These are phyloP conservation scores for Onychostoma macrolepis DNA, from an alignment of 2,113 vertebrate genomes.

Conservation along the genomic window DNA sequence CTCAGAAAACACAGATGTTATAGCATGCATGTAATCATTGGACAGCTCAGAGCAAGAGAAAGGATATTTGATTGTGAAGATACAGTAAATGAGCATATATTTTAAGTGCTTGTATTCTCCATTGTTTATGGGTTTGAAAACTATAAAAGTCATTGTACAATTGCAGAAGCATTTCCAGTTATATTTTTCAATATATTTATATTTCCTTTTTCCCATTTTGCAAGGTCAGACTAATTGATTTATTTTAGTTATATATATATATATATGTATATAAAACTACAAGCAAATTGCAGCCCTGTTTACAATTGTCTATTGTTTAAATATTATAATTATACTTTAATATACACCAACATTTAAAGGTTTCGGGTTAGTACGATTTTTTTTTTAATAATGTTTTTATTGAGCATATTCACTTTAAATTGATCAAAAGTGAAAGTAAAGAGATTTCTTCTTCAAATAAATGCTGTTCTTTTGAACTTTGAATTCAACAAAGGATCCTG, in stretches of 20 bases:
- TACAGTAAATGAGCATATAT: neutral
- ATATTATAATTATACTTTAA: neutral
- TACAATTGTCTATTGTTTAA: neutral
- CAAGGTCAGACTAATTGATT: neutral
- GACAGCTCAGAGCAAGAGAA: neutral
- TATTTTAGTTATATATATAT: neutral
- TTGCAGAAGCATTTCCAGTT: neutral
- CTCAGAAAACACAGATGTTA: neutral
- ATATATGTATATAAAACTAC: neutral
- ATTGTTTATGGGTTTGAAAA: neutral
- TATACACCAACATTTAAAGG: neutral
- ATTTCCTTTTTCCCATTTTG: neutral
- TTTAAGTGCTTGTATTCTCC: neutral
- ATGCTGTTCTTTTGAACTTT: neutral
- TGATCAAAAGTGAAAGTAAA: neutral
- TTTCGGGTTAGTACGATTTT: neutral
- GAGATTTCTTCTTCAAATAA: neutral
- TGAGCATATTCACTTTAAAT: neutral
- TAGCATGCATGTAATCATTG: constrained; percentile 8
- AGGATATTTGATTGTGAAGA: neutral
- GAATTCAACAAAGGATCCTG: neutral
- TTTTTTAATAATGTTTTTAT: neutral
- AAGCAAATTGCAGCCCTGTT: neutral
- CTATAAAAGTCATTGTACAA: neutral
- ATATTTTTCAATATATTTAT: neutral